phyloP scores from a whole-genome alignment of 1,140 invertebrate species.

The Lepidurus arcticus region DNA sequence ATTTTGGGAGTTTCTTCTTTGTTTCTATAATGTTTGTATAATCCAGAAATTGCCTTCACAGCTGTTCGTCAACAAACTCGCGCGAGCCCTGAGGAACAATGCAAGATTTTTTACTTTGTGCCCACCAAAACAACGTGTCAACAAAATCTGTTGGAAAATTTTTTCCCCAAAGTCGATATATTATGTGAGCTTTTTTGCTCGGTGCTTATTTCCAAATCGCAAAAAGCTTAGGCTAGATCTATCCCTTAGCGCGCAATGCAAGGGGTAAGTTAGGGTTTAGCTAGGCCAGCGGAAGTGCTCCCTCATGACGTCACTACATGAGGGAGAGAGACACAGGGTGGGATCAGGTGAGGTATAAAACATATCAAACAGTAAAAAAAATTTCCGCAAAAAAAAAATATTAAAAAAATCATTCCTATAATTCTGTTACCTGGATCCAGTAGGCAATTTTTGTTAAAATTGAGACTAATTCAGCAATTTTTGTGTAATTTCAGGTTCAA shows the following conservation, averaged over 20 bases:
- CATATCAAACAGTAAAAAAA: not conserved
- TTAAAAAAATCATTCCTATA: not conserved
- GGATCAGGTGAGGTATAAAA: constrained; percentile 17
- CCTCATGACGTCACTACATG: constrained; percentile 15
- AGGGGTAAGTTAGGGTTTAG: not conserved
- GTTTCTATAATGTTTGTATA: constrained; percentile 35
- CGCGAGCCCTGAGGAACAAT: no score
- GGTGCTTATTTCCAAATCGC: not conserved
- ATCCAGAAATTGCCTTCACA: constrained; percentile 33
- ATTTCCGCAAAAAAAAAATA: not conserved
- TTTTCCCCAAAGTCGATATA: no score
- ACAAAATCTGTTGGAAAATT: not conserved
- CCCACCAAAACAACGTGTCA: not conserved
- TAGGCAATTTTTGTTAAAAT: constrained; percentile 10
- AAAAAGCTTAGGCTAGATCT: not conserved
- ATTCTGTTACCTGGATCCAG: not conserved
- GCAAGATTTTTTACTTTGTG: constrained; percentile 1
- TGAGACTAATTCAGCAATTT: constrained; percentile 25
- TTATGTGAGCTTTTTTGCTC: no score
- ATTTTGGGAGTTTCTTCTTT: not conserved
- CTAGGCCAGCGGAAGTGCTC: not conserved
- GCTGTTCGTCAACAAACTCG: not conserved
- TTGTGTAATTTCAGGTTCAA: constrained; percentile 75
- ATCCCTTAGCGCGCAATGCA: constrained; percentile 20
- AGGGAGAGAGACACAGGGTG: not conserved